Evolutionary conservation across 1,140 invertebrate species (phyloP).

Genomic region (Phortica variegata): DNA sequence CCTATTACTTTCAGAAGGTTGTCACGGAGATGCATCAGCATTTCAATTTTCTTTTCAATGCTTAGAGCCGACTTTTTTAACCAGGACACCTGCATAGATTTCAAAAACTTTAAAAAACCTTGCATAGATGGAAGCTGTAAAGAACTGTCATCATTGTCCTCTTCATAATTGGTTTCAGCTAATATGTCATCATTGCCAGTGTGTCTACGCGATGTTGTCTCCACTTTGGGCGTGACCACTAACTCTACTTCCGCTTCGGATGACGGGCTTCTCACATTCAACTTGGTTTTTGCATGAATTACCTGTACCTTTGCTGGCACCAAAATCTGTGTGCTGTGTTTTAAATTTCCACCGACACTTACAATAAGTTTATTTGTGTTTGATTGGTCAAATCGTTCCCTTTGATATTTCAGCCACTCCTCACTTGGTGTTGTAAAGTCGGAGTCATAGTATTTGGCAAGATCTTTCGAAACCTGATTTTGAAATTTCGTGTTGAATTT

Average conservation of each 20-base stretch:
- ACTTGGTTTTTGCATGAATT: slow-evolving; percentile 18
- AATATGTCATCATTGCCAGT: slow-evolving; percentile 14
- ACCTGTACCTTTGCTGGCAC: slow-evolving; percentile 19
- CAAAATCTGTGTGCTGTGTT: slow-evolving; percentile 23
- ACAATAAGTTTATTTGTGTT: slow-evolving; percentile 16
- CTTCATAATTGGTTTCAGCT: slow-evolving; percentile 3
- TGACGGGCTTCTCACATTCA: slow-evolving; percentile 12
- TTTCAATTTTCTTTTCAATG: slow-evolving; percentile 62
- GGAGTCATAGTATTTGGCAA: slow-evolving; percentile 1
- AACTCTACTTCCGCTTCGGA: slow-evolving; percentile 8
- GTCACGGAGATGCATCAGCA: slow-evolving; percentile 61
- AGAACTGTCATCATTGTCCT: slow-evolving; percentile 16
- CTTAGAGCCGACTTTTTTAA: slow-evolving; percentile 59
- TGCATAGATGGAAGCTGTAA: slow-evolving; percentile 34
- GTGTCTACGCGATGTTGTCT: slow-evolving; percentile 34
- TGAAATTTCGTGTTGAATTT: too few species aligned
- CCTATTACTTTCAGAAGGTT: slow-evolving; percentile 62
- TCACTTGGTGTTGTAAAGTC: slow-evolving; percentile 37
- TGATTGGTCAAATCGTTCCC: slow-evolving; percentile 32
- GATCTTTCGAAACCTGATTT: background rate
- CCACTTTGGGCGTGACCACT: slow-evolving; percentile 29
- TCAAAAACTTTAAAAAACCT: slow-evolving; percentile 58
- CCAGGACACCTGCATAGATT: slow-evolving; percentile 60
- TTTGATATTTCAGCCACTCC: slow-evolving; percentile 45
- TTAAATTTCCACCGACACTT: slow-evolving; percentile 17